These are phyloP conservation scores for Drosophila neonasuta DNA, from an alignment of 2,888 invertebrate genomes.

Conservation along the genomic window DNA sequence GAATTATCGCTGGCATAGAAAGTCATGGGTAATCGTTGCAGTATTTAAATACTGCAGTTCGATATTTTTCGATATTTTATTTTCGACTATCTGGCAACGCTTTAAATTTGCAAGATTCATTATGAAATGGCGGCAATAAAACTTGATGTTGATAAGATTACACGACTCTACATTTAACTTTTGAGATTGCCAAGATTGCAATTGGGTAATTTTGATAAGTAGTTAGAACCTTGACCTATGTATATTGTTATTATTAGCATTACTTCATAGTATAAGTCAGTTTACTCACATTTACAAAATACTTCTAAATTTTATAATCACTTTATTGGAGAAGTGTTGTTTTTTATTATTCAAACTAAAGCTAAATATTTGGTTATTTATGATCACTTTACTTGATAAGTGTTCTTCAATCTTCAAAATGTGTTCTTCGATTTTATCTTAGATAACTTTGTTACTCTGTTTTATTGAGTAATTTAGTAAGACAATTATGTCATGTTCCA, in stretches of 20 bases:
- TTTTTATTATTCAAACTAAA: too few species aligned
- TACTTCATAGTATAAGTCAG: background rate
- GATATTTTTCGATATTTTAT: background rate
- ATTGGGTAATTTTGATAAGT: constrained; percentile 2
- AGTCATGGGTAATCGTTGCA: background rate
- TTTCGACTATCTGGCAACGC: background rate
- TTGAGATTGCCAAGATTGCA: background rate
- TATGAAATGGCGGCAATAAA: constrained; percentile 1
- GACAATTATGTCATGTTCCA: too few species aligned
- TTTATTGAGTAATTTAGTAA: too few species aligned
- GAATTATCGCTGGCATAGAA: background rate
- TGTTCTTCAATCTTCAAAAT: too few species aligned
- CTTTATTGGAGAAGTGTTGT: too few species aligned
- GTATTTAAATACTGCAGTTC: background rate
- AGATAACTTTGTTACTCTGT: too few species aligned
- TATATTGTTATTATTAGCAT: background rate
- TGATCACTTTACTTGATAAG: too few species aligned
- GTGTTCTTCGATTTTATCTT: too few species aligned
- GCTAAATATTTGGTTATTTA: too few species aligned
- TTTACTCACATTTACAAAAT: too few species aligned
- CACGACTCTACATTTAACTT: background rate
- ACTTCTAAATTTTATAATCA: too few species aligned
- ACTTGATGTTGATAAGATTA: constrained; percentile 14
- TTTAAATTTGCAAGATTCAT: background rate
- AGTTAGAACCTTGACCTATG: background rate